These are phyloP conservation scores for Spodoptera picta DNA, from an alignment of 2,888 invertebrate genomes.

Conservation along the genomic window DNA sequence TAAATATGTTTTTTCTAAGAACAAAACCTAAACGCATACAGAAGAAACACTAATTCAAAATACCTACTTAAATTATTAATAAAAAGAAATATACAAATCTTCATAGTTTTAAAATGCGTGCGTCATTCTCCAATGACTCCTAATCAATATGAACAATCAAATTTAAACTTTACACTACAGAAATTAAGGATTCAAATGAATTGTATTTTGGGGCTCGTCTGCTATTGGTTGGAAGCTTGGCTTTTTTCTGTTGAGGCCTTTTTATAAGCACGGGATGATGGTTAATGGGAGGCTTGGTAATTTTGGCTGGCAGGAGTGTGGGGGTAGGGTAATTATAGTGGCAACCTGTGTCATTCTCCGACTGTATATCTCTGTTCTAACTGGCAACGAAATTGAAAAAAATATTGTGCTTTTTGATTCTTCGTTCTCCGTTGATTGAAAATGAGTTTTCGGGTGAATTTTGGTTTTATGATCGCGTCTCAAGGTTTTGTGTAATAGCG, in stretches of 20 bases:
- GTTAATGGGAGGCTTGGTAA: slow-evolving; percentile 83
- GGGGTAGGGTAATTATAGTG: slow-evolving; percentile 81
- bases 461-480: slow-evolving; percentile 42
- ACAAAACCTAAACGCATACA: slow-evolving; percentile 34
- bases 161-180: slow-evolving; percentile 22
- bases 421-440: slow-evolving; percentile 53
- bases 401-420: slow-evolving; percentile 42
- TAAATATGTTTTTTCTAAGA: slow-evolving; percentile 42
- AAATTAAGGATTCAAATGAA: slow-evolving; percentile 60
- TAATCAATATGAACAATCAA: slow-evolving; percentile 30
- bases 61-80: slow-evolving; percentile 45
- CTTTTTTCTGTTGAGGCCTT: slow-evolving; percentile 73
- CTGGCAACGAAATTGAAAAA: slow-evolving; percentile 71
- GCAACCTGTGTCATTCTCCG: slow-evolving; percentile 86
- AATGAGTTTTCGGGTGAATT: slow-evolving; percentile 47
- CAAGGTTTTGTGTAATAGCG: slow-evolving; percentile 34
- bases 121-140: slow-evolving; percentile 59
- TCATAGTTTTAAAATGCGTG: slow-evolving; percentile 59
- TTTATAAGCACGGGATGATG: slow-evolving; percentile 83
- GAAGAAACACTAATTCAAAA: slow-evolving; percentile 57
- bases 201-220: slow-evolving; percentile 46
- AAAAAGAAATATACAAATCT: slow-evolving; percentile 46
- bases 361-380: slow-evolving; percentile 75
- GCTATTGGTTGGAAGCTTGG: slow-evolving; percentile 76
- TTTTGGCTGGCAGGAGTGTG: slow-evolving; percentile 71